Conservation (phyloP, 2,113 vertebrate genomes). For the Orientallactaga bullata region DNA sequence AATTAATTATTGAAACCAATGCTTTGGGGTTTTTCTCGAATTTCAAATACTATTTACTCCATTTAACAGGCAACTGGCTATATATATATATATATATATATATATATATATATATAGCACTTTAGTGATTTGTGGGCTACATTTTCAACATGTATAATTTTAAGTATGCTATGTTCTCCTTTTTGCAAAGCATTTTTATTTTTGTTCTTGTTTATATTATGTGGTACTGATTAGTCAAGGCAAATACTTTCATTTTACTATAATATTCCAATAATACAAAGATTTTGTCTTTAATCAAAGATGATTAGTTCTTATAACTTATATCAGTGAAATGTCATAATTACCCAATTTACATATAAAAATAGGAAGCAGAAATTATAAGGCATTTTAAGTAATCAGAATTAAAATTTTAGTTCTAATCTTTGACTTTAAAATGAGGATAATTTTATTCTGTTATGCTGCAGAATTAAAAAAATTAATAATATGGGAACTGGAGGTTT, state of each 20-base stretch:
- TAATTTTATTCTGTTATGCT: background rate
- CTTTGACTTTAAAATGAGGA: constrained; percentile 16
- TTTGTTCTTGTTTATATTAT: constrained; percentile 28
- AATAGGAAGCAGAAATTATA: background rate
- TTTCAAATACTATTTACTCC: background rate
- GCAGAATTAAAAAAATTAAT: background rate
- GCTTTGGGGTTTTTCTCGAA: constrained; percentile 48
- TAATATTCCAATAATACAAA: background rate
- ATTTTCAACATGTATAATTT: constrained; percentile 47
- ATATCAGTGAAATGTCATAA: background rate
- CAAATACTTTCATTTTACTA: constrained; percentile 45
- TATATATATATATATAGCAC: too few relatives aligned
- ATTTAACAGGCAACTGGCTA: constrained; percentile 55
- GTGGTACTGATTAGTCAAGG: constrained; percentile 27
- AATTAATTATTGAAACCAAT: constrained; percentile 43
- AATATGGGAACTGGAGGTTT: background rate
- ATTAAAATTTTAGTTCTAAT: constrained; percentile 5
- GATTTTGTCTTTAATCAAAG: constrained; percentile 31
- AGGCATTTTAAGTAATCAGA: constrained; percentile 25
- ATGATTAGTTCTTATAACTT: constrained; percentile 40
- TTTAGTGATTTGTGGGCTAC: background rate
- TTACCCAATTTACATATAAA: background rate
- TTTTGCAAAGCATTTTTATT: constrained; percentile 34
- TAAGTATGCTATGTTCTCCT: background rate
- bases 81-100: too few relatives aligned